Base-by-base conservation (phyloP, 1,140 invertebrate species). In the Hycleus phaleratus region DNA sequence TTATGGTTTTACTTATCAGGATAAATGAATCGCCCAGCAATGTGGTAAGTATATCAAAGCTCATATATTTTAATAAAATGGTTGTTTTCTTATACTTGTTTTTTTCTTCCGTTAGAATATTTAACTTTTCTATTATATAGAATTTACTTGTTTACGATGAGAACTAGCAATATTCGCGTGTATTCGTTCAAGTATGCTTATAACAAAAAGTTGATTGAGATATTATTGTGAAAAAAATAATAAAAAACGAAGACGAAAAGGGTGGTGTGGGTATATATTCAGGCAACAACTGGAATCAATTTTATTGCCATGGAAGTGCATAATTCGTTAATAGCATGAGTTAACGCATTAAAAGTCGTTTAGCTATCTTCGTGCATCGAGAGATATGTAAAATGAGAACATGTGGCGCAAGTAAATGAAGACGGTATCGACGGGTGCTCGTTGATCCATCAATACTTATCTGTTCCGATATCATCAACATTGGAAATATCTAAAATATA, bases 321-420 rank as follows among this genome's bases (percentile, higher is more conserved):
- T 67, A 67, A 64, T 67, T 67, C 52, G 62, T 62, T 60, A 67
- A 67, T 67, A 64, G 65, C 65, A 67, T 67, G 65, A 67, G 65
- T 62, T 64, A 67, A 56, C 55, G 62, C 65, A 67, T 67, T 67
- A 64, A 67, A 67, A 67, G 65, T 67, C 65, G 65, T 62, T 67
- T 67, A 64, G 62, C 61, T 62, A 67, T 67, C 62, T 67, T 67
- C 65, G 65, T 67, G 62, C 65, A 67, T 67, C 65, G 4, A 5
- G 60, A 59, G 65, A 67, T 67, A 67, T 67, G 65, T 67, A 67
- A 53, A 67, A 67, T 56, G 65, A 60, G 63, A 62, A 62, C 63
- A 65, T 76, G 75, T 60, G 59, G 69, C 5, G 69, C 72, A 24
- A 74, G 74, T 48, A 71, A 32, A 56, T 48, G 75, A 73, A 71